These are phyloP conservation scores for Hippocampus barbouri DNA, from an alignment of 2,113 vertebrate species.

Conservation along the genomic window DNA sequence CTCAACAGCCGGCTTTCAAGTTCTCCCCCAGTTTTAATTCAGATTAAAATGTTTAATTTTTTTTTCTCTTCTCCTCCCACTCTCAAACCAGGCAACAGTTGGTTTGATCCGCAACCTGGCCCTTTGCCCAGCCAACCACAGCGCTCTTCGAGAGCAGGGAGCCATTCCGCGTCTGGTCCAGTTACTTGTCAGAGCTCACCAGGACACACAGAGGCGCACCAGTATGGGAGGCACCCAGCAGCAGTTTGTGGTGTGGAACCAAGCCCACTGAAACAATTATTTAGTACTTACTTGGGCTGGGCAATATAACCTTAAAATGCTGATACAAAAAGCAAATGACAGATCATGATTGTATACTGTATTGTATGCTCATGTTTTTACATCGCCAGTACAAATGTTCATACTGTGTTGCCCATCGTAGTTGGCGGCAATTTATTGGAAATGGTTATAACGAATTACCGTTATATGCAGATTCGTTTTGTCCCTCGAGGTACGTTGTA, in stretches of 20 bases:
- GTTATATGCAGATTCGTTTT: no score
- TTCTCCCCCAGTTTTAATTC: neutral
- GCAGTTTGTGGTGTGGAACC: conserved; percentile 88
- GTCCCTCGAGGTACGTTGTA: no score
- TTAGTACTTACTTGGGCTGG: neutral
- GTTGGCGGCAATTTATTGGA: no score
- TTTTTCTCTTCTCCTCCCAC: neutral
- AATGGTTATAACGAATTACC: no score
- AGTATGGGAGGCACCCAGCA: conserved; percentile 97
- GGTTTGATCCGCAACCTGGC: conserved; percentile 96
- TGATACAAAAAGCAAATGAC: neutral
- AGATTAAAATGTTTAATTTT: neutral
- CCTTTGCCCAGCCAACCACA: conserved; percentile 94
- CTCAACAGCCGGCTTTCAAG: neutral
- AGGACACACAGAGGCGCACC: conserved; percentile 95
- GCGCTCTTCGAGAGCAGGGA: conserved; percentile 92
- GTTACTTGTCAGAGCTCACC: conserved; percentile 91
- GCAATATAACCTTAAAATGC: neutral
- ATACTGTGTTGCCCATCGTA: no score
- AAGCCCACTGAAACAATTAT: neutral
- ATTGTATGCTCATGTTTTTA: no score
- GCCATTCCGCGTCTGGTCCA: conserved; percentile 95
- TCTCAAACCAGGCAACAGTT: conserved; percentile 83
- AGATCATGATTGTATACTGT: no score
- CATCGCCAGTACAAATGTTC: no score